A percentile compares a stretch with the other conserved stretches of the same genome.
These are phyloP conservation scores for Oreochromis mossambicus DNA, from an alignment of 2,797 vertebrate species.

Conservation along the genomic window DNA sequence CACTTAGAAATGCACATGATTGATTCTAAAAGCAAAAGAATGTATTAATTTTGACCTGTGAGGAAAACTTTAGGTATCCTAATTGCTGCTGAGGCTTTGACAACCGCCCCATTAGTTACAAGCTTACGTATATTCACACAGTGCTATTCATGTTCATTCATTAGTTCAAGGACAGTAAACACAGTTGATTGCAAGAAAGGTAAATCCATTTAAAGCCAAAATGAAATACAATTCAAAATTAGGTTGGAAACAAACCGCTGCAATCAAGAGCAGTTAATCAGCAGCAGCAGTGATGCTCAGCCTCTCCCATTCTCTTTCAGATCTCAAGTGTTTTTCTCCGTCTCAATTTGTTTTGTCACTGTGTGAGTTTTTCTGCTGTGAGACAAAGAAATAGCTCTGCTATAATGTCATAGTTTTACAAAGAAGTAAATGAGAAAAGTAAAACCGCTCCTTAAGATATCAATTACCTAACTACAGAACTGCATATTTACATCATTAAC, in stretches of 20 bases:
- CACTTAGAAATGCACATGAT: background rate
- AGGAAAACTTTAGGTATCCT: background rate
- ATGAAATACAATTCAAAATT: background rate
- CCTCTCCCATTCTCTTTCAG: background rate
- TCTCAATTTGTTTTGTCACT: background rate
- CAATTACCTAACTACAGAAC: background rate
- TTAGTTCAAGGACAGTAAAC: background rate
- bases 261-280: constrained; percentile 11
- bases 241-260: background rate
- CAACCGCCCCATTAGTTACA: background rate
- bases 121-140: background rate
- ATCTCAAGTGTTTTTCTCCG: background rate
- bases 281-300: background rate
- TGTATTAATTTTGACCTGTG: background rate
- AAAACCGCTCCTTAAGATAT: background rate
- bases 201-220: background rate
- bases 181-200: background rate
- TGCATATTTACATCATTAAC: background rate
- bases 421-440: background rate
- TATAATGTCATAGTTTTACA: background rate
- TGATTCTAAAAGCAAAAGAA: background rate
- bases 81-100: background rate
- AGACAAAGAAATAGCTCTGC: background rate
- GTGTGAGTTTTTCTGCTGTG: background rate
- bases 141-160: background rate